phyloP scores from a whole-genome alignment of 2,888 invertebrate genomes.

The Pseudolycoriella hygida region DNA sequence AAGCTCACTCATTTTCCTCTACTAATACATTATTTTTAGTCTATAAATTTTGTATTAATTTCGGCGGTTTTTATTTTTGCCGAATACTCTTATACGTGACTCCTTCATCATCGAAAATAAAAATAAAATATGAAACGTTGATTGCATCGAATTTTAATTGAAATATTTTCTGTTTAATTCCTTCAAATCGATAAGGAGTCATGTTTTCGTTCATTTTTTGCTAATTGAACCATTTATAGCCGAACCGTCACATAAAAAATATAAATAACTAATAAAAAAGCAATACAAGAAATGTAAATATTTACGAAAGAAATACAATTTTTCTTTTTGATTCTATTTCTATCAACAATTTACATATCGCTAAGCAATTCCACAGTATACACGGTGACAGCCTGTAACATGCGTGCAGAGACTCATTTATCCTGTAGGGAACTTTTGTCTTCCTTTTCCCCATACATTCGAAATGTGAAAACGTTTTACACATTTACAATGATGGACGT shows the following conservation, averaged over 20 bases:
- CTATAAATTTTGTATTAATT: too few species aligned
- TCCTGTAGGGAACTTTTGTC: not conserved
- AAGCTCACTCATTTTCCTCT: too few species aligned
- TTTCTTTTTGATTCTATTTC: too few species aligned
- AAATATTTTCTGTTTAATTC: too few species aligned
- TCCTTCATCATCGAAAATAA: too few species aligned
- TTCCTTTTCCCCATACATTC: not conserved
- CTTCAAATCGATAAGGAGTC: too few species aligned
- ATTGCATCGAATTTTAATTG: too few species aligned
- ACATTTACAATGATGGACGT: not conserved
- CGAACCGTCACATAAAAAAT: not conserved
- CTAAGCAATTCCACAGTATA: constrained; percentile 4
- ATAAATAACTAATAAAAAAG: not conserved
- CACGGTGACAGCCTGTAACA: constrained; percentile 29
- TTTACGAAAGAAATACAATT: not conserved
- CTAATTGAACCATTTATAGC: not conserved
- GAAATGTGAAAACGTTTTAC: not conserved
- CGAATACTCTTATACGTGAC: too few species aligned
- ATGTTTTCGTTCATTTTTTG: too few species aligned
- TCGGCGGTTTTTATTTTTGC: too few species aligned
- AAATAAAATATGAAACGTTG: too few species aligned
- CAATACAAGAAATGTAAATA: not conserved
- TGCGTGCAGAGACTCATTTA: constrained; percentile 20
- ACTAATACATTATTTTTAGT: too few species aligned
- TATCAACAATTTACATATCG: not conserved